These are phyloP conservation scores for Carollia perspicillata DNA, from an alignment of 2,113 vertebrate species.

Conservation along the genomic window DNA sequence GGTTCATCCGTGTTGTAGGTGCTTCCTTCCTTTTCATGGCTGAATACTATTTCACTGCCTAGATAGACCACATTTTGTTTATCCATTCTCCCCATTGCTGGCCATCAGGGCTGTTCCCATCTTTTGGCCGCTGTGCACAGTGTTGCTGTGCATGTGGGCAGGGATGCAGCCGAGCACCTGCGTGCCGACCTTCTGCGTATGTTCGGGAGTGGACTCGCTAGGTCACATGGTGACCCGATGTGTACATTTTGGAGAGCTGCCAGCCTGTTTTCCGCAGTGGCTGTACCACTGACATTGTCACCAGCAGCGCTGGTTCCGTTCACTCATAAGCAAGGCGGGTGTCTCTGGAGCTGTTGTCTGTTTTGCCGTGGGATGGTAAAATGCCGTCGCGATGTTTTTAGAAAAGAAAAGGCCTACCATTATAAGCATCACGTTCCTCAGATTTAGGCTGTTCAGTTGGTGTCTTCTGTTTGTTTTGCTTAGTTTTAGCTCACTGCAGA, in stretches of 20 bases:
- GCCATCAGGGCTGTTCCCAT: neutral
- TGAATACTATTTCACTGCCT: neutral
- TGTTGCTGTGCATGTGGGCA: too few species aligned
- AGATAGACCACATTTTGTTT: too few species aligned
- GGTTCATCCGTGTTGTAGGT: neutral
- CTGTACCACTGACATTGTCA: neutral
- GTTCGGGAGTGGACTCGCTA: neutral
- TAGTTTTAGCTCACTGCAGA: neutral
- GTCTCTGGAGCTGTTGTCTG: neutral
- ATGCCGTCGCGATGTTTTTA: neutral
- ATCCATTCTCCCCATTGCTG: rapidly evolving
- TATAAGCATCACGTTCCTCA: neutral
- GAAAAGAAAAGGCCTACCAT: neutral
- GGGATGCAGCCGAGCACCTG: neutral
- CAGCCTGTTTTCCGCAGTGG: neutral
- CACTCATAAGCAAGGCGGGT: neutral
- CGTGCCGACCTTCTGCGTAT: neutral
- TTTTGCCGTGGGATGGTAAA: neutral
- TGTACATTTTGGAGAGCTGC: neutral
- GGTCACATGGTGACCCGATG: neutral
- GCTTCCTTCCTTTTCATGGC: neutral
- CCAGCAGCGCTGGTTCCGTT: neutral
- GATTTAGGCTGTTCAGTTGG: neutral
- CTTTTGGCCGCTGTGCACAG: too few species aligned
- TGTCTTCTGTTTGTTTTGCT: neutral